These are phyloP conservation scores for Drosophila prosaltans DNA, from an alignment of 1,140 invertebrate genomes.

Conservation along the genomic window DNA sequence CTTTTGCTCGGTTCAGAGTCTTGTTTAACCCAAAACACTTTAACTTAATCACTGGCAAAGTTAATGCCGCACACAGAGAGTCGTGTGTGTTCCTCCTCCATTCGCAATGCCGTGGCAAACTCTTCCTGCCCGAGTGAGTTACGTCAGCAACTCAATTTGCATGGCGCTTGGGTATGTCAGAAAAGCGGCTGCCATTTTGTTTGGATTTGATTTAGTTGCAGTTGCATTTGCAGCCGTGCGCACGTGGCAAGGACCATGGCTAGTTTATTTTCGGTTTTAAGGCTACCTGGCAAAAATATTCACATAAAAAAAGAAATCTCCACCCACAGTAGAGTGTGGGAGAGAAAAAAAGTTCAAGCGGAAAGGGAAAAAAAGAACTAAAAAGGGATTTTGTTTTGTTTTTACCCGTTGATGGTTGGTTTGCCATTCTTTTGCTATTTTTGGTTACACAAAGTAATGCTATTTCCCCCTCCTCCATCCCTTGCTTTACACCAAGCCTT, in stretches of 20 bases:
- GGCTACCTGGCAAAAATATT: constrained; percentile 72
- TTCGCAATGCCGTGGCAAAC: background rate
- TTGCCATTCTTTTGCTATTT: background rate
- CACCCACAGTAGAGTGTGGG: background rate
- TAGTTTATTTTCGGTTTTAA: constrained; percentile 58
- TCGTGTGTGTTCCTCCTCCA: no score
- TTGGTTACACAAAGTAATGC: constrained; percentile 47
- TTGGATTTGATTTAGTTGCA: constrained; percentile 75
- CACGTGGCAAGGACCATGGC: constrained; percentile 29
- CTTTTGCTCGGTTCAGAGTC: constrained; percentile 22
- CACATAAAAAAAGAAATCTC: constrained; percentile 76
- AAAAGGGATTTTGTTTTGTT: constrained; percentile 1
- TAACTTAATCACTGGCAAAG: constrained; percentile 61
- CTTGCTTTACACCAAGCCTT: constrained; percentile 39
- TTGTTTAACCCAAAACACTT: constrained; percentile 46
- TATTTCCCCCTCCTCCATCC: constrained; percentile 12
- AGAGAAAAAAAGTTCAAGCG: background rate
- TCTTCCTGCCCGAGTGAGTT: constrained; percentile 21
- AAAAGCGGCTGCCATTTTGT: constrained; percentile 46
- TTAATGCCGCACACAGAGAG: constrained; percentile 1
- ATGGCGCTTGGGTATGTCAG: constrained; percentile 34
- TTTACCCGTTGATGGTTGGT: background rate
- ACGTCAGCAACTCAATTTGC: constrained; percentile 63
- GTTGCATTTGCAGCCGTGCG: background rate
- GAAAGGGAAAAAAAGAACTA: no score